phyloP scores from a whole-genome alignment of 2,888 invertebrate species.

The Lagria hirta region DNA sequence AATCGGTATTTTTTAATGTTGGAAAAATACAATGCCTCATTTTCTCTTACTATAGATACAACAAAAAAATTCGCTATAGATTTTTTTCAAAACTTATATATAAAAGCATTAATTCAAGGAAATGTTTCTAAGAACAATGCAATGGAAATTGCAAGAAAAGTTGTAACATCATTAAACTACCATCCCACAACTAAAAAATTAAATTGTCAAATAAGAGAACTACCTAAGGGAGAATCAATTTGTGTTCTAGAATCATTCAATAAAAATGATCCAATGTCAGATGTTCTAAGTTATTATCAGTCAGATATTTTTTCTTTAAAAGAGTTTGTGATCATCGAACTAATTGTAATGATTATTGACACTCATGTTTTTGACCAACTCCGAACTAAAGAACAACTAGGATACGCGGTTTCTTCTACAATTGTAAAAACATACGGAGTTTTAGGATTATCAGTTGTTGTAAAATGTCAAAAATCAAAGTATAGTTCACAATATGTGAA shows the following conservation, averaged over 20 bases:
- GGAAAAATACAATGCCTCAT: conserved; percentile 64
- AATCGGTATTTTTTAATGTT: conserved; percentile 68
- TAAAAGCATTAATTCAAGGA: conserved; percentile 79
- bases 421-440: conserved; percentile 75
- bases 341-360: conserved; percentile 70
- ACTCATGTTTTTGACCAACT: conserved; percentile 85
- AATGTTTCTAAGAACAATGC: conserved; percentile 74
- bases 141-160: conserved; percentile 60
- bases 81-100: conserved; percentile 64
- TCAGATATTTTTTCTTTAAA: conserved; percentile 63
- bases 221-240: conserved; percentile 68
- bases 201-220: conserved; percentile 59
- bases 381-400: conserved; percentile 86
- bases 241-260: conserved; percentile 73
- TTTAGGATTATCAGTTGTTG: conserved; percentile 75
- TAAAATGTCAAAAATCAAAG: conserved; percentile 75
- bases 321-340: conserved; percentile 68
- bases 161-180: conserved; percentile 61
- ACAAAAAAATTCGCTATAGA: conserved; percentile 62
- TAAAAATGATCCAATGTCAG: conserved; percentile 75
- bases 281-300: conserved; percentile 87
- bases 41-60: conserved; percentile 59
- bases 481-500: conserved; percentile 69
- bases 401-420: conserved; percentile 77
- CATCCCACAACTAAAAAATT: too few species aligned